phyloP scores from a whole-genome alignment of 2,797 vertebrate species.

The Steatocranus sp. region DNA sequence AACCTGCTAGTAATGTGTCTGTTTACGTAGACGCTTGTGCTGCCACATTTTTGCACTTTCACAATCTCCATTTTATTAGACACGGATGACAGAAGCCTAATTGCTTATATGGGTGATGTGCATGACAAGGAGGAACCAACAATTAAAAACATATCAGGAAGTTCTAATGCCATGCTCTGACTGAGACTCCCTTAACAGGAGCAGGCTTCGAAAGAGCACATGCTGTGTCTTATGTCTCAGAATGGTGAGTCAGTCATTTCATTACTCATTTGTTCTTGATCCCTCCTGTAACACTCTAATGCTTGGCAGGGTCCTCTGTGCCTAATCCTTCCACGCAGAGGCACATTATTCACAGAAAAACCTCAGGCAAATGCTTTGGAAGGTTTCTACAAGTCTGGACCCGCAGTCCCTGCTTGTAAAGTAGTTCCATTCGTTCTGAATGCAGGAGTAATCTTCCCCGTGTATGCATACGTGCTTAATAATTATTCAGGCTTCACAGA shows the following conservation, averaged over 20 bases:
- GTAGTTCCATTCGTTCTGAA: background rate
- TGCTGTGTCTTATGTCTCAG: constrained; percentile 12
- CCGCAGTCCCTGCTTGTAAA: background rate
- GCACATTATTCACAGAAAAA: constrained; percentile 25
- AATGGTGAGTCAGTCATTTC: constrained; percentile 55
- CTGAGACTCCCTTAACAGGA: constrained; percentile 15
- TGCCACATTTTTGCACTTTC: constrained; percentile 6
- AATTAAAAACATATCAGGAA: constrained; percentile 60
- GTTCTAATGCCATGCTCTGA: constrained; percentile 28
- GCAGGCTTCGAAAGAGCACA: constrained; percentile 9
- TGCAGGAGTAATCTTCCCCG: background rate
- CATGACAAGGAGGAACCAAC: constrained; percentile 49
- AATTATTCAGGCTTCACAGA: background rate
- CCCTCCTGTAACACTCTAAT: constrained; percentile 45
- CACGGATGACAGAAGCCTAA: constrained; percentile 53
- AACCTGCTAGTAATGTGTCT: background rate
- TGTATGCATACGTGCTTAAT: background rate
- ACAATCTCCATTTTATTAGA: constrained; percentile 43
- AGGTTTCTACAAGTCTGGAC: constrained; percentile 11
- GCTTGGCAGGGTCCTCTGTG: constrained; percentile 46
- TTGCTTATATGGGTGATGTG: constrained; percentile 42
- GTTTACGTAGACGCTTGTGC: background rate
- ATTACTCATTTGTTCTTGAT: constrained; percentile 67
- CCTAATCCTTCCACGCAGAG: constrained; percentile 40
- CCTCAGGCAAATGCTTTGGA: constrained; percentile 9